Evolutionary conservation across 2,888 invertebrate species (phyloP), one percentile per base, ranked within the genome.

Genomic region (Galeopsomyia nigrocyanea): DNA sequence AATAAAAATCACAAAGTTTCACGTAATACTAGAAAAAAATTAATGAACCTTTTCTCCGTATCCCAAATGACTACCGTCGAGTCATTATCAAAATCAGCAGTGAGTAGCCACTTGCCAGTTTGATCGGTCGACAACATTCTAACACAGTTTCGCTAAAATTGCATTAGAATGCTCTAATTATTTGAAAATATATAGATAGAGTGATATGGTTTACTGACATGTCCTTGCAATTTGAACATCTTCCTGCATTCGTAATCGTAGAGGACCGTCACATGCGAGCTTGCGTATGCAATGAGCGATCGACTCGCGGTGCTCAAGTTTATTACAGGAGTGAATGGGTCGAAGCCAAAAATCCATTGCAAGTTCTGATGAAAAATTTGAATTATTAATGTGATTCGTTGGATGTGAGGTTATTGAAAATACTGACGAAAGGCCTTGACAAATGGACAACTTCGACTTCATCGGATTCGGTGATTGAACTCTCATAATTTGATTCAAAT

Each of bases 321-420:
- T 67, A 91, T 85, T 6, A 92, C 87, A 1, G 89, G 89, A 1
- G 89, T 88, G 74, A 87, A 88, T 0, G 88, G 81, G 80, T 91
- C 92, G 79, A 90, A 88, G 0, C 93, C 93, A 82, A 90, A 89
- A 53, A 90, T 88, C 92, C 92, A 92, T 47, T 88, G 86, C 13
- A 91, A 82, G 77, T 88, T 88, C 92, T 91, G 79, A 80, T 56
- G 49, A 31, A 65, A 57, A 69, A n/a, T n/a, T n/a, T 16, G 39
- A 39, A 56, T 55, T 53, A 56, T 56, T 21, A 55, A 19, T 2
- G 10, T 13, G 46, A 50, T 50, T 21, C 7, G 7, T 13, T 39
- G 39, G 7, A 7, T 39, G 39, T 13, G 10, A 39, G 13, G 51
- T 55, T 19, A 47, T n/a, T 16, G 56, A 13, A 22, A 49, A 17